These are phyloP conservation scores for Ciconia nigra DNA, from an alignment of 2,797 vertebrate genomes.

Conservation along the genomic window DNA sequence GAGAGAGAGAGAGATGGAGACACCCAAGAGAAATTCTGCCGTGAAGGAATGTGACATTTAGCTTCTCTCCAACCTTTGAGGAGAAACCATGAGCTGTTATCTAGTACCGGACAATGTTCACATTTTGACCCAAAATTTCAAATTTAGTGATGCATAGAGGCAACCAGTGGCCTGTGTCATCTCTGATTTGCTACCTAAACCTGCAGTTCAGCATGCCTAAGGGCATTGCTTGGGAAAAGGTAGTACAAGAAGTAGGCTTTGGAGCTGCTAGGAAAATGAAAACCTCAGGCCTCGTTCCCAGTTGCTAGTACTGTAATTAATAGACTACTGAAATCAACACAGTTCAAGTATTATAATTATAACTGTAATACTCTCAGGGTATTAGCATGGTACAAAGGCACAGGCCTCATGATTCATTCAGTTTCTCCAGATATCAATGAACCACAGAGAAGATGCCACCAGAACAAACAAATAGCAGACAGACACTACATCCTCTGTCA, in stretches of 20 bases:
- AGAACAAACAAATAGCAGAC: not conserved
- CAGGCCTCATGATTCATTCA: not conserved
- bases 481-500: not conserved
- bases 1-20: not conserved
- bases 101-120: not conserved
- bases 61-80: not conserved
- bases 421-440: not conserved
- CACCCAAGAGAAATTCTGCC: not conserved
- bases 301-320: conserved; percentile 24
- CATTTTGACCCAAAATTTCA: not conserved
- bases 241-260: not conserved
- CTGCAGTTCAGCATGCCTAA: not conserved
- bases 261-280: not conserved
- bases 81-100: not conserved
- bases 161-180: not conserved
- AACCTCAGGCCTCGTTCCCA: conserved; percentile 14
- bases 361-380: conserved; percentile 7
- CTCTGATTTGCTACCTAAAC: not conserved
- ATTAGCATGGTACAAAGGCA: not conserved
- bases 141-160: not conserved
- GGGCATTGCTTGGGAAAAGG: not conserved
- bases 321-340: conserved; percentile 31
- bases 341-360: conserved; percentile 20
- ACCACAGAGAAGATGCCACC: not conserved
- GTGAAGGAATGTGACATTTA: not conserved